Evolutionary conservation across 2,888 invertebrate species (phyloP).

Genomic region (Lagria hirta): DNA sequence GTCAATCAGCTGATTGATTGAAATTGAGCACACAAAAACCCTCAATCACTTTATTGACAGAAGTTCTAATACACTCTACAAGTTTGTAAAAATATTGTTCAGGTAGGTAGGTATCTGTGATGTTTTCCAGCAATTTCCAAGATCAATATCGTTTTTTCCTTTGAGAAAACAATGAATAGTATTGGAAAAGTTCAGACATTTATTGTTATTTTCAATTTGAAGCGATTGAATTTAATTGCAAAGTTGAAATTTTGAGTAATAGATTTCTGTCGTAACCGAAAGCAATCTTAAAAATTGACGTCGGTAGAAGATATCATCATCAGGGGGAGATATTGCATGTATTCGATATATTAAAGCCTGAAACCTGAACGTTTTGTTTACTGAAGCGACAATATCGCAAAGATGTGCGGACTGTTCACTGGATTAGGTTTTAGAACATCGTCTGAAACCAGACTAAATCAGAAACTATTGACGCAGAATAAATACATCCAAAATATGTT

Average conservation of each 20-base stretch:
- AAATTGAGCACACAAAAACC: too few species aligned
- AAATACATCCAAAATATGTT: slow-evolving; percentile 39
- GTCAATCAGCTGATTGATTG: too few species aligned
- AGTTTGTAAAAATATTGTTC: too few species aligned
- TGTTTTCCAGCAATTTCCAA: too few species aligned
- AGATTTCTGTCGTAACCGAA: slow-evolving; percentile 6
- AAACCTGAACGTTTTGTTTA: slow-evolving; percentile 23
- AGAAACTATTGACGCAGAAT: slow-evolving; percentile 38
- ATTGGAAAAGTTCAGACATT: too few species aligned
- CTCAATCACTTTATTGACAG: too few species aligned
- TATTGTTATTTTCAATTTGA: too few species aligned
- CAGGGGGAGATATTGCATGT: slow-evolving; percentile 15
- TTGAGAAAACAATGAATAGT: too few species aligned
- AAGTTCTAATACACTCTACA: too few species aligned
- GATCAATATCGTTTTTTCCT: too few species aligned
- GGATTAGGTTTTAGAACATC: slow-evolving; percentile 38
- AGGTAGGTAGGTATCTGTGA: too few species aligned
- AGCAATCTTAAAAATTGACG: slow-evolving; percentile 12
- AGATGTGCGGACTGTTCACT: slow-evolving; percentile 29
- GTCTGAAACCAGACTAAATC: slow-evolving; percentile 39
- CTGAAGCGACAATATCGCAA: slow-evolving; percentile 22
- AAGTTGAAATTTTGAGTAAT: slow-evolving; percentile 9
- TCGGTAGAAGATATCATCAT: slow-evolving; percentile 12
- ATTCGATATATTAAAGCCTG: slow-evolving; percentile 20
- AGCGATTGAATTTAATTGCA: too few species aligned